Evolutionary conservation across 2,888 invertebrate genomes (phyloP).

Genomic region (Volucella bombylans): DNA sequence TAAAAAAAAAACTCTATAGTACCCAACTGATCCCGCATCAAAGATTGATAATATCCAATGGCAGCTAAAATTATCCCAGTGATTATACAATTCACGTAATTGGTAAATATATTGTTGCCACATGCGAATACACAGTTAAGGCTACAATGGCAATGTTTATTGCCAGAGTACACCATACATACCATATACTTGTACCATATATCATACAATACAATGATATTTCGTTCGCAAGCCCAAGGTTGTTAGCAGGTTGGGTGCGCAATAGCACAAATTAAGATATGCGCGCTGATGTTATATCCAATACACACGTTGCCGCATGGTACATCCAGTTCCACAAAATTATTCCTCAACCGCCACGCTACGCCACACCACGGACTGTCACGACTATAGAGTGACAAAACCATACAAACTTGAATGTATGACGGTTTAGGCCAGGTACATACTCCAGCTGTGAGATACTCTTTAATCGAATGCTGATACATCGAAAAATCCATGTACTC

Average conservation of each 20-base stretch:
- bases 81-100: constrained; percentile 72
- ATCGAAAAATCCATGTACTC: constrained; percentile 39
- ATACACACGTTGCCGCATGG: constrained; percentile 35
- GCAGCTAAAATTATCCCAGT: constrained; percentile 57
- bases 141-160: constrained; percentile 70
- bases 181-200: no score
- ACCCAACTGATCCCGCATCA: not conserved
- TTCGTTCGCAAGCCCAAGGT: constrained; percentile 68
- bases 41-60: constrained; percentile 42
- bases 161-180: constrained; percentile 37
- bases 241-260: constrained; percentile 69
- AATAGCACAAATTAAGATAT: constrained; percentile 64
- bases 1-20: no score
- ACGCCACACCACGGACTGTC: not conserved
- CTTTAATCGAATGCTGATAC: constrained; percentile 17
- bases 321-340: constrained; percentile 40
- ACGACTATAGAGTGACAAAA: not conserved
- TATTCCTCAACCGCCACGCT: not conserved
- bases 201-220: constrained; percentile 33
- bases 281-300: constrained; percentile 41
- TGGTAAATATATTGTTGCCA: constrained; percentile 71
- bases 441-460: constrained; percentile 10
- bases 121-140: constrained; percentile 60
- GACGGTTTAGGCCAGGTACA: not conserved
- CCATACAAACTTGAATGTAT: constrained; percentile 9